Percentiles rank a stretch among this genome's conserved stretches.
These are phyloP conservation scores for Gryllus bimaculatus DNA, from an alignment of 1,140 invertebrate genomes.

Conservation along the genomic window DNA sequence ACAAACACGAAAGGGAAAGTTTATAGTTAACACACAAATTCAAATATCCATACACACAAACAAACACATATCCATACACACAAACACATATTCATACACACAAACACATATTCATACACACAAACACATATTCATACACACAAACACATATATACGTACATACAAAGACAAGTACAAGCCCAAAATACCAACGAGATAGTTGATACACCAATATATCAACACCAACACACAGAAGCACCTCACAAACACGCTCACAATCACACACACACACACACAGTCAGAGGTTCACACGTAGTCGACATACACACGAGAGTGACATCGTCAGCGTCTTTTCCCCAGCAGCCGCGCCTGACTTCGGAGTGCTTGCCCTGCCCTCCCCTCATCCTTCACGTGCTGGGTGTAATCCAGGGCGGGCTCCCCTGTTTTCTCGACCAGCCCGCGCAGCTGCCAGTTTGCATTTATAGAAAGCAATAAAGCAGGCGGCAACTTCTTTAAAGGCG, in stretches of 20 bases:
- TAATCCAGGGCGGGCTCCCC: not conserved
- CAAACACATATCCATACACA: not conserved
- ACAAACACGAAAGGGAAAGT: no score
- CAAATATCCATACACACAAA: slow-evolving; percentile 3
- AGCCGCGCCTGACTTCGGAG: no score
- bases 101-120: not conserved
- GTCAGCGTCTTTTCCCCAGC: not conserved
- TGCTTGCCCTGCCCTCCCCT: no score
- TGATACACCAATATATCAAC: no score
- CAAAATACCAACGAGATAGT: not conserved
- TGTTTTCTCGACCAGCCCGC: not conserved
- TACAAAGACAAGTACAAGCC: not conserved
- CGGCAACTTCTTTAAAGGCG: not conserved
- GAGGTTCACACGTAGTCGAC: not conserved
- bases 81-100: not conserved
- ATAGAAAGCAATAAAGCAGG: not conserved
- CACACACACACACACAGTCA: no score
- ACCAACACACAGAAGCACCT: no score
- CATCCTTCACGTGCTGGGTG: not conserved
- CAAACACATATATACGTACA: not conserved
- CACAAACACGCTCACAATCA: no score
- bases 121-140: not conserved
- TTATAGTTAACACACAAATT: no score
- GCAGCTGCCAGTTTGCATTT: not conserved
- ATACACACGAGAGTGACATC: not conserved